phyloP scores from a whole-genome alignment of 1,140 invertebrate genomes.

The Meloidogyne hapla region DNA sequence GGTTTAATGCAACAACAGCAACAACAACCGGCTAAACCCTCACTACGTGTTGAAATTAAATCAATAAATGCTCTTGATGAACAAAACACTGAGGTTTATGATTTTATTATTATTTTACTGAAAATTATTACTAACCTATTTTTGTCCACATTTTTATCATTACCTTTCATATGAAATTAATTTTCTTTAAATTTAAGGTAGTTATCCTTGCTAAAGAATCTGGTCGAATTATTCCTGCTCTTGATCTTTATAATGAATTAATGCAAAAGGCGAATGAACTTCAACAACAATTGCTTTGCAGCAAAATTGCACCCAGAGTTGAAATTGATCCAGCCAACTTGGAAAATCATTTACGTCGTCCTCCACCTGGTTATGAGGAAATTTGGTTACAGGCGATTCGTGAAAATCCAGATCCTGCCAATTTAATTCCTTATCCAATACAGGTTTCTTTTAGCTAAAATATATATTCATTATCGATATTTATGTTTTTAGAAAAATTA shows the following conservation, averaged over 20 bases:
- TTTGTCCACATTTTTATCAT: too few species aligned
- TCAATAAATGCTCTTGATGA: conserved; percentile 31
- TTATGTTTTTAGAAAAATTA: too few species aligned
- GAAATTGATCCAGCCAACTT: conserved; percentile 36
- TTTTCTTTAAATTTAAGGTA: neutral
- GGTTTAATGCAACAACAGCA: conserved; percentile 8
- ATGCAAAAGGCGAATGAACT: conserved; percentile 28
- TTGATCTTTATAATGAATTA: conserved; percentile 38
- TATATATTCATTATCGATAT: too few species aligned
- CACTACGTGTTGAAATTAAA: conserved; percentile 25
- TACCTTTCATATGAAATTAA: neutral
- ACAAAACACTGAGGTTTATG: conserved; percentile 15
- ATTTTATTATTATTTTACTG: neutral
- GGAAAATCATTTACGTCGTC: conserved; percentile 34
- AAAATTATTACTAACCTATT: too few species aligned
- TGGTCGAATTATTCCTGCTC: conserved; percentile 10
- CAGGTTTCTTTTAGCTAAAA: conserved; percentile 27
- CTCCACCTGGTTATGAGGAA: conserved; percentile 38
- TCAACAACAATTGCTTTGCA: conserved; percentile 30
- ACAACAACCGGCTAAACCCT: neutral
- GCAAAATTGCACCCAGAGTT: conserved; percentile 38
- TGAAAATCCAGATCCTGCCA: conserved; percentile 41
- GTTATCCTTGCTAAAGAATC: conserved; percentile 7
- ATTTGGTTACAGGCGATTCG: conserved; percentile 35
- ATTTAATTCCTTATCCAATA: conserved; percentile 39